Base-by-base conservation (phyloP, 2,797 vertebrate species). In the Morus bassanus region DNA sequence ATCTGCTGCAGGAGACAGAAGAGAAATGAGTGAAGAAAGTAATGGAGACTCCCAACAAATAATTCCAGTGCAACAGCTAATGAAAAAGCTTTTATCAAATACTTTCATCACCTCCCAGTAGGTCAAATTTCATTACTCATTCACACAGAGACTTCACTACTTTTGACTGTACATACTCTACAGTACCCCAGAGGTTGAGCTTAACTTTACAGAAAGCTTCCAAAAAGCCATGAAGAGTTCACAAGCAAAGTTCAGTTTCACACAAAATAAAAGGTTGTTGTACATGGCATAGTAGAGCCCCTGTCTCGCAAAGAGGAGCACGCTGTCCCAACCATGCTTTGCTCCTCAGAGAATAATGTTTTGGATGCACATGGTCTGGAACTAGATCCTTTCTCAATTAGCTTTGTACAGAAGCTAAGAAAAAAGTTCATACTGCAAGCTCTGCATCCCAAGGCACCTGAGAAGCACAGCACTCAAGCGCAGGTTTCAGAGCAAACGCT, bases 391-490 rank as follows among this genome's bases (percentile, higher is more conserved):
- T 68, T 31, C 43, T 31, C 39, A 50, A 64, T 53, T 15, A 89
- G 17, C 67, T 82, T 64, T 48, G 50, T 14, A 46, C 10, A 68
- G 35, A 63, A 88, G 57, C 25, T 74, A 78, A 78, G 22, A 41
- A 77, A 59, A 45, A 56, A 33, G 27, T 37, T 57, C 31, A 3
- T 14, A 33, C 9, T 21, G 61, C 56, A 70, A 72, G 45, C 64
- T 50, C 63, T 27, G 54, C 0, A 0, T 24, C 67, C 28, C 73
- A 67, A 77, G 50, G 56, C 50, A 54, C 37, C 59, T 1, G 10
- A 73, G 43, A 48, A 74, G 50, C 0, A 0, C 57, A 72, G 81
- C 24, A 13, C 37, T 35, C 3, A 7, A 54, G 28, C 2, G 0
- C 64, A 39, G 31, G 89, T 86, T 82, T 72, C 57, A 22, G 89